Percentiles rank a stretch among this genome's conserved stretches.
Evolutionary conservation across 1,140 invertebrate genomes (phyloP).

Genomic region (Episyrphus balteatus): DNA sequence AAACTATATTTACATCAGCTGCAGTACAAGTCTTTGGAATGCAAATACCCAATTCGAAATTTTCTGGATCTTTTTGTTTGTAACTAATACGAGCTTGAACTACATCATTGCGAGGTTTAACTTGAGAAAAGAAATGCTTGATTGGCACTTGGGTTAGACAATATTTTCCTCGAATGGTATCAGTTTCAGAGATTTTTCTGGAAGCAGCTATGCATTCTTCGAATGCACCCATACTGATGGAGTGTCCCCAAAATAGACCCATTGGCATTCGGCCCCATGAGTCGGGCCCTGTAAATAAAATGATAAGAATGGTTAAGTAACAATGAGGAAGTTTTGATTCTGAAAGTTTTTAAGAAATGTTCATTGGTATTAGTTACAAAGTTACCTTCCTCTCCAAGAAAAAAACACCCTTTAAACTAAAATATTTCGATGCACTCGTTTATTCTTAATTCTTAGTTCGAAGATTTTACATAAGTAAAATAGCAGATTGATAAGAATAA

Average conservation of each 20-base stretch:
- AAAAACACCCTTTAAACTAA: background rate
- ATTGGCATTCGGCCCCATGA: slow-evolving; percentile 30
- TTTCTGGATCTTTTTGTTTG: slow-evolving; percentile 17
- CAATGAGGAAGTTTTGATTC: too few relatives aligned
- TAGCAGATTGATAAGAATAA: too few relatives aligned
- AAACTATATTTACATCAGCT: slow-evolving; percentile 12
- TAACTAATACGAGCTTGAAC: slow-evolving; percentile 17
- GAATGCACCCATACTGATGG: slow-evolving; percentile 29
- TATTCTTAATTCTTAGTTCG: background rate
- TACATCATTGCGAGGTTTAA: slow-evolving; percentile 16
- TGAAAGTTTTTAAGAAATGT: background rate
- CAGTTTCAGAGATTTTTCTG: slow-evolving; percentile 8
- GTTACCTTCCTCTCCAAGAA: background rate
- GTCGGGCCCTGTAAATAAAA: slow-evolving; percentile 21
- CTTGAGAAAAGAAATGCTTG: slow-evolving; percentile 14
- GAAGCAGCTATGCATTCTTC: slow-evolving; percentile 29
- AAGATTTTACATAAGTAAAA: too few relatives aligned
- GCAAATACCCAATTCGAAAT: slow-evolving; percentile 27
- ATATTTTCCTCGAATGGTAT: slow-evolving; percentile 22
- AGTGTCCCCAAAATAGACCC: slow-evolving; percentile 29
- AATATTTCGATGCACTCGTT: background rate
- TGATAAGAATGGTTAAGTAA: background rate
- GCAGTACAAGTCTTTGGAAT: slow-evolving; percentile 21
- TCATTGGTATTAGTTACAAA: too few relatives aligned
- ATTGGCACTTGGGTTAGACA: slow-evolving; percentile 24